A percentile compares a stretch with the other conserved stretches of the same genome.
phyloP scores from a whole-genome alignment of 2,113 vertebrate genomes.

The Hiodon alosoides region DNA sequence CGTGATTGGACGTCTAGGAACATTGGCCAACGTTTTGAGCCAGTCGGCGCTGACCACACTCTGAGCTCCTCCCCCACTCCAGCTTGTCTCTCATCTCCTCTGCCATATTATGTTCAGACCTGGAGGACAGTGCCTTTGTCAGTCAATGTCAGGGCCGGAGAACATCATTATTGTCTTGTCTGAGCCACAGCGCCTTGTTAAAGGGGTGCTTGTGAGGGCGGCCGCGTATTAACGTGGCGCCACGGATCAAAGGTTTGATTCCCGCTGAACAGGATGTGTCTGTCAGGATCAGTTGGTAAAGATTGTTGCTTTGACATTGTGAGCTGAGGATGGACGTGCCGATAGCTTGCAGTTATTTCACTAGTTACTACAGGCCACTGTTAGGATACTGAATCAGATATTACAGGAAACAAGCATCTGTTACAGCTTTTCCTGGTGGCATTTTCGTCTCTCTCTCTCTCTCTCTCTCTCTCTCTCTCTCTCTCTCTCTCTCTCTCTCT shows the following conservation, averaged over 20 bases:
- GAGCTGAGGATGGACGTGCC: conserved; percentile 54
- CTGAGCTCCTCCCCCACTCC: too few relatives aligned
- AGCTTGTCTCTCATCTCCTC: too few relatives aligned
- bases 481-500: not conserved
- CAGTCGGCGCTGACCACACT: too few relatives aligned
- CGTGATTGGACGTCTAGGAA: too few relatives aligned
- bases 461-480: conserved; percentile 48
- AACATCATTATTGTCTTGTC: not conserved
- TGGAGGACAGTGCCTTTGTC: not conserved
- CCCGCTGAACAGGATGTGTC: conserved; percentile 43
- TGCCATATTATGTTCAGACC: not conserved
- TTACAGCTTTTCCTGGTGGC: conserved; percentile 56
- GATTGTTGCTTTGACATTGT: conserved; percentile 50
- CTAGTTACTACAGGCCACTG: conserved; percentile 56
- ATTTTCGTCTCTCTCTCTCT: conserved; percentile 32
- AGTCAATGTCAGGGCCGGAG: not conserved
- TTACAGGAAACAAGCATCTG: conserved; percentile 51
- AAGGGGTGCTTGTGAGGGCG: conserved; percentile 19
- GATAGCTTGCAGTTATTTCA: conserved; percentile 56
- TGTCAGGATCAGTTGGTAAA: conserved; percentile 38
- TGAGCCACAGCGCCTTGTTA: conserved; percentile 15
- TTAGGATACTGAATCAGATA: conserved; percentile 65
- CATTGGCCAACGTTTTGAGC: too few relatives aligned
- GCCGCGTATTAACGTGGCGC: conserved; percentile 52
- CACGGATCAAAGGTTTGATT: conserved; percentile 57